phyloP scores from a whole-genome alignment of 2,888 invertebrate species.

The Pristionchus arcanus region DNA sequence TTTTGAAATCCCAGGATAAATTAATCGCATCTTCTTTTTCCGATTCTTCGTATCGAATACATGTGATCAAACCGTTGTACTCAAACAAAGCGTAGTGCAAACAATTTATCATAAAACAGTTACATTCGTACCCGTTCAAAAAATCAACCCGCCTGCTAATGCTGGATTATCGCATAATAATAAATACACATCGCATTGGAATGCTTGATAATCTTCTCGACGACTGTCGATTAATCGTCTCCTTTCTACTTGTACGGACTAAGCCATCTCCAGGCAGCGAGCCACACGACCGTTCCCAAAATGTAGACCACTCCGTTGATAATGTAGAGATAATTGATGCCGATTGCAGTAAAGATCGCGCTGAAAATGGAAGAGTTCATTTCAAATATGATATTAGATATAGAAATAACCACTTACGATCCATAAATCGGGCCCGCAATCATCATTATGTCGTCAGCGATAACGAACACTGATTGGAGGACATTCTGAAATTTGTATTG shows the following conservation, averaged over 20 bases:
- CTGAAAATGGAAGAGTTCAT: neutral
- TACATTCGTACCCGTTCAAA: neutral
- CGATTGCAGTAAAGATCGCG: neutral
- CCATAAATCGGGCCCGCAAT: neutral
- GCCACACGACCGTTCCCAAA: neutral
- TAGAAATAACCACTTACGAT: neutral
- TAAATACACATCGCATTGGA: neutral
- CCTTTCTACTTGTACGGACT: neutral
- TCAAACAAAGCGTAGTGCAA: neutral
- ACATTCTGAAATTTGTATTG: slow-evolving; percentile 16
- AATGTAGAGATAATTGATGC: slow-evolving; percentile 6
- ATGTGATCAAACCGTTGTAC: neutral
- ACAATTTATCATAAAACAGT: neutral
- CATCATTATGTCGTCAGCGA: neutral
- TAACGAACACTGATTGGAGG: neutral
- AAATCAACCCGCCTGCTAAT: neutral
- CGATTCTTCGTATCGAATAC: no score
- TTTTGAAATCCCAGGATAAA: no score
- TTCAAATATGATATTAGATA: neutral
- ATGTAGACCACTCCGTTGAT: slow-evolving; percentile 24
- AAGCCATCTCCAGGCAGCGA: neutral
- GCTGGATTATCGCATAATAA: neutral
- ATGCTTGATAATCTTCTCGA: neutral
- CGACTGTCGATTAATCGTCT: neutral
- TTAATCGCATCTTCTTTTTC: no score